Evolutionary conservation across 2,113 vertebrate species (phyloP).

Genomic region (Macquaria ambigua): DNA sequence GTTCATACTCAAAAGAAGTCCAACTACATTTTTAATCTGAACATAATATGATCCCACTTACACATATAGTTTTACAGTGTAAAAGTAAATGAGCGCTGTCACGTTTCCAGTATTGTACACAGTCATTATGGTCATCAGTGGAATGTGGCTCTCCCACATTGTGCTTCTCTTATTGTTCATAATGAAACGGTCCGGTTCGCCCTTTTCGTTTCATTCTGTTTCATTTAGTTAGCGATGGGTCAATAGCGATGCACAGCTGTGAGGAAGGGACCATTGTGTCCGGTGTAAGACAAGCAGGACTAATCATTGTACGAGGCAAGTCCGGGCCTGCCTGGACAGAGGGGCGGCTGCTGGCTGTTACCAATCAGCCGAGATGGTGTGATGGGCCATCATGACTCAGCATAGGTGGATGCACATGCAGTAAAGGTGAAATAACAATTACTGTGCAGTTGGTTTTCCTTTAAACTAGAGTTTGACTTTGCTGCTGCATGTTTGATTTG

Average conservation of each 20-base stretch:
- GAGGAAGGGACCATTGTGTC: constrained; percentile 78
- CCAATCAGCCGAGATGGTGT: constrained; percentile 33
- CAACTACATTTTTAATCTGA: neutral
- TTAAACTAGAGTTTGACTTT: neutral
- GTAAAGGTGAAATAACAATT: constrained; percentile 19
- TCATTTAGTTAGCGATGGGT: constrained; percentile 60
- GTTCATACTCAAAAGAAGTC: neutral
- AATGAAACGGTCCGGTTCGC: constrained; percentile 30
- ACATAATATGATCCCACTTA: neutral
- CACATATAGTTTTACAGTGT: neutral
- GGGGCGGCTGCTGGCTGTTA: constrained; percentile 60
- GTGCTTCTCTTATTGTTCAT: constrained; percentile 48
- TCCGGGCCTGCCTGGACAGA: constrained; percentile 73
- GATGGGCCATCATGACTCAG: constrained; percentile 54
- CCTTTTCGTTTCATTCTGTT: constrained; percentile 27
- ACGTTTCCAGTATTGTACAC: constrained; percentile 9
- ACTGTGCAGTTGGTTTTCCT: neutral
- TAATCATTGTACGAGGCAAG: constrained; percentile 82
- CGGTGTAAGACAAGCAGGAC: constrained; percentile 76
- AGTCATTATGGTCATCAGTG: constrained; percentile 11
- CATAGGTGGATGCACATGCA: constrained; percentile 1
- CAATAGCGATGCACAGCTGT: constrained; percentile 51
- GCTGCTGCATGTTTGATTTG: neutral
- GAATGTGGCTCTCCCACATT: constrained; percentile 68
- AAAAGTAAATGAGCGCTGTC: neutral